Evolutionary conservation across 2,888 invertebrate species (phyloP).

Genomic region (Corythucha ciliata): DNA sequence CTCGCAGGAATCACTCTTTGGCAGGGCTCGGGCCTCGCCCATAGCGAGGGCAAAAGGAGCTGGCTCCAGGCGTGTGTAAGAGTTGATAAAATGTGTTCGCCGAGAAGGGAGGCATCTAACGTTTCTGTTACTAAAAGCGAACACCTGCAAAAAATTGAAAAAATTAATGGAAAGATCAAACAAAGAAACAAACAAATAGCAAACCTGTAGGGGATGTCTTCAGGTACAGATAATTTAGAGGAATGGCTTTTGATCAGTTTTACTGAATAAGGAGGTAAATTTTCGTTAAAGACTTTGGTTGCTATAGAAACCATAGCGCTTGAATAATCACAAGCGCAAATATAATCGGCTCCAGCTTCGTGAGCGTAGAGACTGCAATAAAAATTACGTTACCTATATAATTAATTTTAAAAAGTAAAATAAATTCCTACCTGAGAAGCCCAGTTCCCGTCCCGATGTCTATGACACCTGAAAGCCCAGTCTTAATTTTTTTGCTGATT

Average conservation of each 20-base stretch:
- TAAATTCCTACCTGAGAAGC: conserved; percentile 47
- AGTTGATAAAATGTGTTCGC: conserved; percentile 60
- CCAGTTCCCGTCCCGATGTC: conserved; percentile 74
- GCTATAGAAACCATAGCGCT: conserved; percentile 54
- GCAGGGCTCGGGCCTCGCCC: conserved; percentile 26
- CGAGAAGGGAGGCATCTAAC: conserved; percentile 70
- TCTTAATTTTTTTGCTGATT: conserved; percentile 48
- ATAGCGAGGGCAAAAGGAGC: conserved; percentile 43
- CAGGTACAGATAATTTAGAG: conserved; percentile 46
- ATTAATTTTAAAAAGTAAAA: not conserved
- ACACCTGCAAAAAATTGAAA: conserved; percentile 38
- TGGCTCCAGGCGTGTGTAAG: conserved; percentile 59
- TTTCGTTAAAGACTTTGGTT: conserved; percentile 47
- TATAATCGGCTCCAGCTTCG: conserved; percentile 46
- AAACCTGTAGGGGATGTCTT: conserved; percentile 48
- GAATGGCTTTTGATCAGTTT: conserved; percentile 53
- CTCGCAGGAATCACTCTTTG: conserved; percentile 51
- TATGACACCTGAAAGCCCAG: conserved; percentile 47
- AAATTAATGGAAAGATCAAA: not conserved
- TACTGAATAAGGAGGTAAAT: conserved; percentile 42
- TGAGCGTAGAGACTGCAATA: conserved; percentile 52
- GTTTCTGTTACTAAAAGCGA: conserved; percentile 64
- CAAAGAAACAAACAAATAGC: conserved; percentile 6
- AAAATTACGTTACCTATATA: conserved; percentile 2
- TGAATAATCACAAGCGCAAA: conserved; percentile 60